Evolutionary conservation across 1,140 invertebrate genomes (phyloP), one percentile per base, ranked within the genome.

Genomic region (fruit fly (Drosophila melanogaster)): DNA sequence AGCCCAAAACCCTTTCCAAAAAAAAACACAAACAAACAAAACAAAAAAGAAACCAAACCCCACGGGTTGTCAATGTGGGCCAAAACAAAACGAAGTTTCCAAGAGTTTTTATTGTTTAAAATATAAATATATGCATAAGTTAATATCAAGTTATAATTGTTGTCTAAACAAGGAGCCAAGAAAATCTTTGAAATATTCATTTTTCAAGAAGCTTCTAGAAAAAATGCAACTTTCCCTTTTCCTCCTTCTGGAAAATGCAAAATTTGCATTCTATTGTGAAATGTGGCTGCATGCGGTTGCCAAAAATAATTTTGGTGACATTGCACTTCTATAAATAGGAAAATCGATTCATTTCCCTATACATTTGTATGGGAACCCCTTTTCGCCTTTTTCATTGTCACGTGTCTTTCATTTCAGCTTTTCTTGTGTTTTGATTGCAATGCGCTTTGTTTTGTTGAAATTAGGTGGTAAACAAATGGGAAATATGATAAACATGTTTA

Each of bases 401-500:
- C 64, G 66, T 70, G 64, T 19, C 6, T 14, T 26, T 30, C 30
- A 30, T 10, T 30, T 10, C 30, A 10, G 30, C 6, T 19, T 75
- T 73, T 44, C 79, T 58, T 46, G 62, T 70, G 59, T 78, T 80
- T 61, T 50, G 19, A 26, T 35, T 70, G 67, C 59, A 83, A 83
- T 74, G 67, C 46, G 33, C 26, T 33, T 33, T 54, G 44, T 50
- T 77, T 66, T 77, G 65, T 57, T 44, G 78, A 86, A 86, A 86
- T 86, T 55, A 14, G 7, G 35, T 33, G 19, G 33, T 75, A 67
- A 87, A 81, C 54, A 78, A 49, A 37, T 58, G 43, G 24, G 35
- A 67, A 71, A 65, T 75, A 58, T 78, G 83, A 81, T 79, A 76
- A 86, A 86, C 79, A 86, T 81, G 79, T 79, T 87, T 76, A 87